These are phyloP conservation scores for Scolopax rusticola DNA, from an alignment of 2,797 vertebrate species.

Conservation along the genomic window DNA sequence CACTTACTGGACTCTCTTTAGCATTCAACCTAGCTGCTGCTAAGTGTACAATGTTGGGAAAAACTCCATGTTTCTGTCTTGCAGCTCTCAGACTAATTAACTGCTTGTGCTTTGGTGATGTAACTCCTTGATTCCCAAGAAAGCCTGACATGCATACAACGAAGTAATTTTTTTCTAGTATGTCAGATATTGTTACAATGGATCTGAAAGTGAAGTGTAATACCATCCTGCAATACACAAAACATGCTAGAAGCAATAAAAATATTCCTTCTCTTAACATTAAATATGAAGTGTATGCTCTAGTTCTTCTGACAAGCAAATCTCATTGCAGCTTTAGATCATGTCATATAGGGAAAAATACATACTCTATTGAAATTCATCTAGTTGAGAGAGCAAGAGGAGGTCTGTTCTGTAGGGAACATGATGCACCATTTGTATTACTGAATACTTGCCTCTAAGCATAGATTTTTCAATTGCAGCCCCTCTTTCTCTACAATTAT, in stretches of 20 bases:
- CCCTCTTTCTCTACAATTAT: not conserved
- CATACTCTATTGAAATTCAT: not conserved
- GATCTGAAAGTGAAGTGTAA: not conserved
- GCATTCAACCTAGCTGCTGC: not conserved
- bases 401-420: not conserved
- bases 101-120: not conserved
- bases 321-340: not conserved
- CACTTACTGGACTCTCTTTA: not conserved
- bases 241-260: not conserved
- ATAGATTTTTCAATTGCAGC: not conserved
- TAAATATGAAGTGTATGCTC: not conserved
- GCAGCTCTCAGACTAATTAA: not conserved
- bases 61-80: not conserved
- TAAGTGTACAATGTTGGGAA: not conserved
- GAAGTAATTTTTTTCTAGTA: not conserved
- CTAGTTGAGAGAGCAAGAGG: not conserved
- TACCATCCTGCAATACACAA: not conserved
- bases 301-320: not conserved
- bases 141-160: not conserved
- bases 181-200: not conserved
- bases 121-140: not conserved
- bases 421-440: not conserved
- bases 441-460: not conserved
- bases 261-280: not conserved
- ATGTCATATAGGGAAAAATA: not conserved